A percentile compares a stretch with the other conserved stretches of the same genome.
phyloP scores from a whole-genome alignment of 2,888 invertebrate genomes.

The Tachina fera region DNA sequence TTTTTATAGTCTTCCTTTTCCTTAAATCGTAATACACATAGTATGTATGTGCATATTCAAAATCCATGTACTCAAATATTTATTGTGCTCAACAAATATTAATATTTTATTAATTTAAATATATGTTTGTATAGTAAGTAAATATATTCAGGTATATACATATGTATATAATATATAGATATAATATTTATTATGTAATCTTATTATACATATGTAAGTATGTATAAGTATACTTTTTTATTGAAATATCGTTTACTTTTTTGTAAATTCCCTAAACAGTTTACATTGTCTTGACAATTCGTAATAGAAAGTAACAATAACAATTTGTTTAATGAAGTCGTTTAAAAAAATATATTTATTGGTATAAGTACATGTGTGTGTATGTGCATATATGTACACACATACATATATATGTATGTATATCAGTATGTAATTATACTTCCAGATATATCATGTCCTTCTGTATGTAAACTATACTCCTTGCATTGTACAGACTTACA shows the following conservation, averaged over 20 bases:
- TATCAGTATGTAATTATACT: not conserved
- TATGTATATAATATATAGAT: not conserved
- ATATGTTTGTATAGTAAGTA: slow-evolving; percentile 2
- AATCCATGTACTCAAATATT: not conserved
- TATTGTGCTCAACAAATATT: slow-evolving; percentile 14
- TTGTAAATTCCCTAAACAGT: slow-evolving; percentile 70
- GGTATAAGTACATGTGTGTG: not conserved
- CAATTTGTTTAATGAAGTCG: not conserved
- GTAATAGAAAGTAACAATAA: slow-evolving; percentile 10
- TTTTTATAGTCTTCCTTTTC: too few species aligned
- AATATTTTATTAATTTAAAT: slow-evolving; percentile 48
- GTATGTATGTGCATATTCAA: too few species aligned
- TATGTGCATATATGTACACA: not conserved
- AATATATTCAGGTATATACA: slow-evolving; percentile 3
- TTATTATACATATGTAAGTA: too few species aligned
- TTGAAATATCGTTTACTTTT: slow-evolving; percentile 44
- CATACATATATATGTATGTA: not conserved
- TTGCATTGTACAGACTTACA: not conserved
- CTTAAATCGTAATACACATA: too few species aligned
- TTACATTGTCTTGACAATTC: slow-evolving; percentile 55
- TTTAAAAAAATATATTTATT: not conserved
- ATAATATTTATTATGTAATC: slow-evolving; percentile 2
- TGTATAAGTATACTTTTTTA: not conserved
- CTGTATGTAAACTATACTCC: not conserved
- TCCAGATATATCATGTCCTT: too few species aligned